Evolutionary conservation across 1,140 invertebrate species (phyloP).

Genomic region (Drosophila oshimai): DNA sequence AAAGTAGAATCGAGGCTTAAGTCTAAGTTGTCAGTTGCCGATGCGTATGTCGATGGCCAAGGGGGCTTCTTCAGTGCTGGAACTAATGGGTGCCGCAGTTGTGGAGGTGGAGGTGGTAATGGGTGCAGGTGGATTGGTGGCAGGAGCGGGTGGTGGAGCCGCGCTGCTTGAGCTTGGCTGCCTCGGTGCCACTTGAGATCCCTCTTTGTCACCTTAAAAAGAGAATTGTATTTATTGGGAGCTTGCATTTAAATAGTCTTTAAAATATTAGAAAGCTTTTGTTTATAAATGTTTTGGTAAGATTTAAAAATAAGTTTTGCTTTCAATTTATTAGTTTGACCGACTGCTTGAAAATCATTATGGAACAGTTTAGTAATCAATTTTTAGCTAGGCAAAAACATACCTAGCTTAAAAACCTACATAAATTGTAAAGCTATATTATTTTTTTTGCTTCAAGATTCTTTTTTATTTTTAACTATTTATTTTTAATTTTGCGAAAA

Average conservation of each 20-base stretch:
- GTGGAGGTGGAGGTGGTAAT: background rate
- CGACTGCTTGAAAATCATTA: too few species aligned
- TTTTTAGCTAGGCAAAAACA: too few species aligned
- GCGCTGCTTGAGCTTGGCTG: background rate
- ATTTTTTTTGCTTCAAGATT: too few species aligned
- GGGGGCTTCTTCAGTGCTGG: slow-evolving; percentile 37
- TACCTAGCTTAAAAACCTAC: too few species aligned
- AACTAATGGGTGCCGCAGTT: slow-evolving; percentile 2
- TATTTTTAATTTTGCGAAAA: too few species aligned
- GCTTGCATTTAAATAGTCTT: background rate
- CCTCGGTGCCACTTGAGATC: background rate
- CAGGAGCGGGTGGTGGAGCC: background rate
- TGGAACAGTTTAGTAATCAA: too few species aligned
- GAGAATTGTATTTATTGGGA: background rate
- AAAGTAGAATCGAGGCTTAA: background rate
- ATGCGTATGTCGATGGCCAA: slow-evolving; percentile 65
- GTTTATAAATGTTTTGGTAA: background rate
- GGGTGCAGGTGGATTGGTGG: background rate
- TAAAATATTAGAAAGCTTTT: background rate
- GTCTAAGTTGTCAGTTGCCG: slow-evolving; percentile 24
- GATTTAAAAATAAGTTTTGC: background rate
- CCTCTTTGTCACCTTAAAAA: background rate
- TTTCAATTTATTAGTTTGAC: too few species aligned
- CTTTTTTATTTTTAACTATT: too few species aligned
- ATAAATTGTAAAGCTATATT: too few species aligned